A percentile compares a stretch with the other conserved stretches of the same genome.
Evolutionary conservation across 2,888 invertebrate genomes (phyloP).

Genomic region (Cerceris ruficornis): DNA sequence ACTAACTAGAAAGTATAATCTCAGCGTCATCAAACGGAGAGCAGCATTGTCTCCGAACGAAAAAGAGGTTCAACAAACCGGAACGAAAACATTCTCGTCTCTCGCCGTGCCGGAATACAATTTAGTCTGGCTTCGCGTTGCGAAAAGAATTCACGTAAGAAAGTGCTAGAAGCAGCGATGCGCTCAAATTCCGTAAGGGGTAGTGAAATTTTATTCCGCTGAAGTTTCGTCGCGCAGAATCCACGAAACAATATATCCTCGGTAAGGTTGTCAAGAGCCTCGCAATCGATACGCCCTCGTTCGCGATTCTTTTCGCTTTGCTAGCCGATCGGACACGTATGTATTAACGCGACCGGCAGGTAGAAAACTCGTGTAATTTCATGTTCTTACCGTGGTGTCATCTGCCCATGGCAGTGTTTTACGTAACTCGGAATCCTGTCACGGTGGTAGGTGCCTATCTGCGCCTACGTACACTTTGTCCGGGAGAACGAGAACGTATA

Average conservation of each 20-base stretch:
- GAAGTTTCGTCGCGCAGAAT: not conserved
- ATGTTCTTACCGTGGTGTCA: constrained; percentile 73
- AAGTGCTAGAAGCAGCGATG: not conserved
- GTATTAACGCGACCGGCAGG: constrained; percentile 52
- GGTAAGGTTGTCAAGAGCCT: not conserved
- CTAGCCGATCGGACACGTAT: constrained; percentile 50
- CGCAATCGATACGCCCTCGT: constrained; percentile 26
- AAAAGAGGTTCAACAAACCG: too few species aligned
- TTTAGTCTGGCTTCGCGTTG: not conserved
- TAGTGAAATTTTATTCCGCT: not conserved
- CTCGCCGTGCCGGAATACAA: not conserved
- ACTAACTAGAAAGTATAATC: too few species aligned
- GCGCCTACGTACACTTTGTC: constrained; percentile 26
- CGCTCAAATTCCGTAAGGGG: not conserved
- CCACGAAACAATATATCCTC: not conserved
- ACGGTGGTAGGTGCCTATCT: constrained; percentile 30
- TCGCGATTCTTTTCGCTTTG: constrained; percentile 25
- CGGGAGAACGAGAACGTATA: constrained; percentile 8
- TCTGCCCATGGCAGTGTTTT: constrained; percentile 72
- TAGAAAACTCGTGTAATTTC: constrained; percentile 74
- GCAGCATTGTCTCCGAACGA: too few species aligned
- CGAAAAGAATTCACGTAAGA: not conserved
- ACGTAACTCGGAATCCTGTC: constrained; percentile 69
- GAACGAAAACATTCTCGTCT: too few species aligned
- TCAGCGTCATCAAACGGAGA: too few species aligned